phyloP scores from a whole-genome alignment of 1,140 invertebrate species.

The Musca domestica region DNA sequence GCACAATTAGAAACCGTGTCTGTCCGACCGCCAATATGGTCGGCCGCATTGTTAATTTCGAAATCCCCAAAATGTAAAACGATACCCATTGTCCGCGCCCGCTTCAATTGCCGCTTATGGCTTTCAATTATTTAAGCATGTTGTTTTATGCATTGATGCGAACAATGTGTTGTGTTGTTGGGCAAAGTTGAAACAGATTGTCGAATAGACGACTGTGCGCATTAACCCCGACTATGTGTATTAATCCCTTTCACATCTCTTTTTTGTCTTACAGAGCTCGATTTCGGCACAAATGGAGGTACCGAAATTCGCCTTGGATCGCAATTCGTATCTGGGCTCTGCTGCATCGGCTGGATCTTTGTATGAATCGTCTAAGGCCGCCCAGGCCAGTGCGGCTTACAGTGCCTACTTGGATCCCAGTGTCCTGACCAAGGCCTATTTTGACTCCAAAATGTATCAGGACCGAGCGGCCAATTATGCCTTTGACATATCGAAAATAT shows the following conservation, averaged over 20 bases:
- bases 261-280: slow-evolving; percentile 35
- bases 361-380: slow-evolving; percentile 37
- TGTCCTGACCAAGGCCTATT: slow-evolving; percentile 75
- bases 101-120: no score
- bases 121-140: no score
- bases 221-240: background rate
- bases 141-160: no score
- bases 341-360: slow-evolving; percentile 38
- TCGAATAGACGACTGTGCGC: background rate
- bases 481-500: slow-evolving; percentile 72
- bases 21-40: no score
- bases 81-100: no score
- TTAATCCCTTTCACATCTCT: background rate
- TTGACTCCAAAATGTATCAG: slow-evolving; percentile 77
- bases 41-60: no score
- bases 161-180: no score
- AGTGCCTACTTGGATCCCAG: slow-evolving; percentile 70
- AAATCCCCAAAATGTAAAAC: no score
- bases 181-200: no score
- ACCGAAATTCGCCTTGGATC: slow-evolving; percentile 51
- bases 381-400: slow-evolving; percentile 49
- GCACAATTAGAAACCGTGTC: slow-evolving; percentile 4
- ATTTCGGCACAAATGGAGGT: slow-evolving; percentile 51
- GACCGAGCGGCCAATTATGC: slow-evolving; percentile 66
- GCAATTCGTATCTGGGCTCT: slow-evolving; percentile 46